phyloP scores from a whole-genome alignment of 2,113 vertebrate genomes.

The Pontoporia blainvillei region DNA sequence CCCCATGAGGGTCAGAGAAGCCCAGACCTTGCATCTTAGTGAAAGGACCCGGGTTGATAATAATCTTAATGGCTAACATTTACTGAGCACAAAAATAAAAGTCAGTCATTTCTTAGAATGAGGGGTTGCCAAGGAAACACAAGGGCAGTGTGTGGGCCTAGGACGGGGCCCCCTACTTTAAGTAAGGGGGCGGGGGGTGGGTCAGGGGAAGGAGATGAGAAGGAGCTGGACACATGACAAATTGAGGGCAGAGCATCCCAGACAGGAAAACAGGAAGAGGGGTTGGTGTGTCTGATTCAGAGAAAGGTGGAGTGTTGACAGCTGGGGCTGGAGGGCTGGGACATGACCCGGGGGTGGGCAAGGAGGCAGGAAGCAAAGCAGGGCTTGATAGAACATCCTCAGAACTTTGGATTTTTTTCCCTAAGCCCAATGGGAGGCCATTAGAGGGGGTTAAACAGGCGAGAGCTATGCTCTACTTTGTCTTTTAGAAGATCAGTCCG shows the following conservation, averaged over 20 bases:
- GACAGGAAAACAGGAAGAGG: neutral
- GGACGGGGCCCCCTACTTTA: neutral
- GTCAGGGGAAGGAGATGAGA: neutral
- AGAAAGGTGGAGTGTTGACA: neutral
- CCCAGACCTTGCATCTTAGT: neutral
- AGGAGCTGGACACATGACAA: neutral
- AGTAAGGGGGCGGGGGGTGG: rapidly evolving
- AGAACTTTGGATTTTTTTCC: no score
- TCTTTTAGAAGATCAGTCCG: neutral
- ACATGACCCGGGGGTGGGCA: rapidly evolving
- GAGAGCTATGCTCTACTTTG: neutral
- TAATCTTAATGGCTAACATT: no score
- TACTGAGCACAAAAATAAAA: neutral
- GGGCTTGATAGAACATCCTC: neutral
- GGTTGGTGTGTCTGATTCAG: neutral
- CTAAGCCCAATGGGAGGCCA: neutral
- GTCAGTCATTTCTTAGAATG: neutral
- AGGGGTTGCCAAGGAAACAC: neutral
- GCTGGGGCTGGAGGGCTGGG: neutral
- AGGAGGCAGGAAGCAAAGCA: rapidly evolving
- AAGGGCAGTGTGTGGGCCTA: rapidly evolving
- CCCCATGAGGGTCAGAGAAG: neutral
- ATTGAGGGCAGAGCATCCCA: neutral
- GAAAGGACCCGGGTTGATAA: rapidly evolving
- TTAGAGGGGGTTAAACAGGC: neutral